Base-by-base conservation (phyloP, 30 jellyfish, hydroid and myxozoan species). In the Hydractinia echinata region DNA sequence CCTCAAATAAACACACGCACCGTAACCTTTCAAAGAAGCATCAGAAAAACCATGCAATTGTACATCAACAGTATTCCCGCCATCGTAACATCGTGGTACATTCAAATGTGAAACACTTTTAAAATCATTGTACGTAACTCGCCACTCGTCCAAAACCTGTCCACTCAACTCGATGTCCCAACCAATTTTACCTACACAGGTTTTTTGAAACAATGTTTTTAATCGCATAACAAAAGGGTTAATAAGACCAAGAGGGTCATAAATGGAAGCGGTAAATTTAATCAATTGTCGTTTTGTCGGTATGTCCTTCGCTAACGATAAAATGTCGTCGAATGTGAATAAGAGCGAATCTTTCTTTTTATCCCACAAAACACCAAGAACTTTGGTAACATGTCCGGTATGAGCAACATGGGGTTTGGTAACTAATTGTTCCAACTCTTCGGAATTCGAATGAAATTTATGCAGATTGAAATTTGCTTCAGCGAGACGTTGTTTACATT, bases 291-390 rank as follows among this genome's bases (percentile, higher is more conserved):
- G n/a, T 76, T 76, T 76, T 5, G 44, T 76, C 15, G 83, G 80
- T 10, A 14, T 72, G 54, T 72, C 52, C 48, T 19, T 53, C 8
- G 54, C 9, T 19, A 72, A 72, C 19, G 11, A 7, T 5, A 72
- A 7, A 18, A 72, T 16, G 52, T 72, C 81, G 13, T 30, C 49
- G 49, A 50, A 76, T 5, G 49, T 54, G 10, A 86, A 51, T 20
- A 4, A 30, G 67, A 79, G 86, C 5, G 71, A 58, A 10, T 18
- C 76, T 6, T 72, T 86, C 44, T 30, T 30, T 30, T 30, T 30
- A 53, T 76, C 39, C 95, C 90, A 81, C 10, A 72, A 56, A 61
- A 86, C 16, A 13, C 85, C 89, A 8, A 85, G 55, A n/a, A 85
- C 94, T 64, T 85, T 85, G 66, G 51, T 48, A 44, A 51, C 88